Conservation (phyloP, 2,113 vertebrate species). For the Heterocephalus glaber region DNA sequence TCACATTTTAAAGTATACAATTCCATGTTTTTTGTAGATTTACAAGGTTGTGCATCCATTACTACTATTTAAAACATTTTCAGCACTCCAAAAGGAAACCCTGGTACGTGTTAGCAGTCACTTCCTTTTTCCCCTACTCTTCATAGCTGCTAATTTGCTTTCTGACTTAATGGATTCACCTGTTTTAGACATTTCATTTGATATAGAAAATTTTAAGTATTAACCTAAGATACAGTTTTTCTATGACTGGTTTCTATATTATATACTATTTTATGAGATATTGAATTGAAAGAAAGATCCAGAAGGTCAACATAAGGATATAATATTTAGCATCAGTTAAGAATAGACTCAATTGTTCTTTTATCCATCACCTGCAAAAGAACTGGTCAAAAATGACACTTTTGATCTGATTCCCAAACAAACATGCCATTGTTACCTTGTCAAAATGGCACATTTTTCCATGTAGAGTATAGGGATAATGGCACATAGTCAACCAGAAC, state of each 20-base stretch:
- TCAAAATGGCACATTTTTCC: neutral
- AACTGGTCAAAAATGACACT: neutral
- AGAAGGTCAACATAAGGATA: neutral
- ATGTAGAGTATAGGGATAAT: neutral
- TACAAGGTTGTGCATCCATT: neutral
- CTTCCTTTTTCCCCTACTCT: neutral
- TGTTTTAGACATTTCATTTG: neutral
- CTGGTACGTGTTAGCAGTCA: neutral
- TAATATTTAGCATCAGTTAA: neutral
- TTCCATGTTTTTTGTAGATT: neutral
- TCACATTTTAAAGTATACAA: neutral
- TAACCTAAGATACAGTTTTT: neutral
- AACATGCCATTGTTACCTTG: neutral
- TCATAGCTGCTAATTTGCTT: neutral
- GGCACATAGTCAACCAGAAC: neutral
- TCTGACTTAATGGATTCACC: neutral
- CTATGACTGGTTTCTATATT: neutral
- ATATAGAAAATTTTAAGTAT: conserved; percentile 16
- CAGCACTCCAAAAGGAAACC: neutral
- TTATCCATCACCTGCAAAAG: neutral
- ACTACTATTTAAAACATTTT: neutral
- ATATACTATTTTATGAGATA: neutral
- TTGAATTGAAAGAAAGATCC: neutral
- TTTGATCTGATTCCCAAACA: neutral
- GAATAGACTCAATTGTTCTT: neutral